phyloP scores from a whole-genome alignment of 2,888 invertebrate species.

The Brachypalpus laphriformis region DNA sequence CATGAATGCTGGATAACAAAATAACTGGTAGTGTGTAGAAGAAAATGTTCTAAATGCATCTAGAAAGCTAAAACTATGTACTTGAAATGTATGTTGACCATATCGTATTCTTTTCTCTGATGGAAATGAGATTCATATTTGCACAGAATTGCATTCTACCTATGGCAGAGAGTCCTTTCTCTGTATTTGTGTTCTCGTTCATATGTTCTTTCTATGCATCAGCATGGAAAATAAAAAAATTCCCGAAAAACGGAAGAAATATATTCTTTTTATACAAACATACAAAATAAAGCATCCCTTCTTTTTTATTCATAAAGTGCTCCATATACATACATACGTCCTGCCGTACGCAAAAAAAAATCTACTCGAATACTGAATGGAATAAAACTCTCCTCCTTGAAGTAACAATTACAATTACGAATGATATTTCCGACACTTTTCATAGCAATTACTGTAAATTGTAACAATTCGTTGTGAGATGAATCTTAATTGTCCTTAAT shows the following conservation, averaged over 20 bases:
- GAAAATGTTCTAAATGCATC: slow-evolving; percentile 2
- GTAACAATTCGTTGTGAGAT: slow-evolving; percentile 54
- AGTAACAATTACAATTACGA: slow-evolving; percentile 45
- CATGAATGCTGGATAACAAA: slow-evolving; percentile 27
- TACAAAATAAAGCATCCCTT: not conserved
- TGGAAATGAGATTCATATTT: slow-evolving; percentile 53
- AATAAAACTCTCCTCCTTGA: not conserved
- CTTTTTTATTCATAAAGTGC: slow-evolving; percentile 29
- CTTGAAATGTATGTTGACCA: slow-evolving; percentile 45
- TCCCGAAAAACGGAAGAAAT: too few species aligned
- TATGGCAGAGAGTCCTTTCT: slow-evolving; percentile 5
- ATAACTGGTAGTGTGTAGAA: not conserved
- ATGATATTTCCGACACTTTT: slow-evolving; percentile 54
- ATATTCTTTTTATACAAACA: not conserved
- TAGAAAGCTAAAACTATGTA: slow-evolving; percentile 12
- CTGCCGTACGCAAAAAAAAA: not conserved
- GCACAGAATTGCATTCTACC: slow-evolving; percentile 32
- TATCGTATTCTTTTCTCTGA: slow-evolving; percentile 29
- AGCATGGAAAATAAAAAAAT: not conserved
- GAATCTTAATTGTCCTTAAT: slow-evolving; percentile 62
- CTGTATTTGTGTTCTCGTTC: not conserved
- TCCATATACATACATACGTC: slow-evolving; percentile 43
- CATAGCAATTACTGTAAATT: slow-evolving; percentile 56
- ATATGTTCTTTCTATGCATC: slow-evolving; percentile 3
- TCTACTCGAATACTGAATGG: not conserved